phyloP scores from a whole-genome alignment of 2,113 vertebrate species.

The Ammospiza nelsoni region DNA sequence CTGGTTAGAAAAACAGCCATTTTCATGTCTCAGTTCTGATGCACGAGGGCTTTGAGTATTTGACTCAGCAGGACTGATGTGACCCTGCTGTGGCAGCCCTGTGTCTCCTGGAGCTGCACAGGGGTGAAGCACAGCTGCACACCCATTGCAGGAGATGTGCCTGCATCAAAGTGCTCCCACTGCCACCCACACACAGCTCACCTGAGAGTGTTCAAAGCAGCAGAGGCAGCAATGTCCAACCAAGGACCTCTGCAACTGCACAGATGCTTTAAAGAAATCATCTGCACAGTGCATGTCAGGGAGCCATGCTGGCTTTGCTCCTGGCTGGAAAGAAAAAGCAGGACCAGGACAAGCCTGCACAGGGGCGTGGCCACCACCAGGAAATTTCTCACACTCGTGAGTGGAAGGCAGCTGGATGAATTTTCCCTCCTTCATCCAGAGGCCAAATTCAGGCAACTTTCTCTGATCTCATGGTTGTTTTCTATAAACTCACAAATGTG shows the following conservation, averaged over 20 bases:
- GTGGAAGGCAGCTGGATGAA: background rate
- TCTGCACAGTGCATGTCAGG: rapidly evolving
- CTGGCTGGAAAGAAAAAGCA: background rate
- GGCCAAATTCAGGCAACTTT: background rate
- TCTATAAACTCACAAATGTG: background rate
- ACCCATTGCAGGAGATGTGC: rapidly evolving
- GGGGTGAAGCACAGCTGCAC: background rate
- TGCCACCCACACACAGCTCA: background rate
- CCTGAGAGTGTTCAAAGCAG: background rate
- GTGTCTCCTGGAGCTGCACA: background rate
- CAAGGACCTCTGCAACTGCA: background rate
- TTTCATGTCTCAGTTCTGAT: background rate
- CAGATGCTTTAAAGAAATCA: background rate
- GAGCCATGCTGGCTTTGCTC: background rate
- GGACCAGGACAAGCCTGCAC: background rate
- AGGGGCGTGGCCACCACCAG: background rate
- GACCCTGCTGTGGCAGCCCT: background rate
- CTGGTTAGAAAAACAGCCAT: background rate
- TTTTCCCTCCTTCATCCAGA: background rate
- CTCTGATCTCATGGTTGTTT: background rate
- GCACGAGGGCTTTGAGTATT: background rate
- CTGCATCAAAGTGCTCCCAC: rapidly evolving
- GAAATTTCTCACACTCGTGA: rapidly evolving
- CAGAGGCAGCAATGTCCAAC: background rate
- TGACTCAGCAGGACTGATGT: background rate